Evolutionary conservation across 2,888 invertebrate genomes (phyloP).

Genomic region (Cantharis lateralis): DNA sequence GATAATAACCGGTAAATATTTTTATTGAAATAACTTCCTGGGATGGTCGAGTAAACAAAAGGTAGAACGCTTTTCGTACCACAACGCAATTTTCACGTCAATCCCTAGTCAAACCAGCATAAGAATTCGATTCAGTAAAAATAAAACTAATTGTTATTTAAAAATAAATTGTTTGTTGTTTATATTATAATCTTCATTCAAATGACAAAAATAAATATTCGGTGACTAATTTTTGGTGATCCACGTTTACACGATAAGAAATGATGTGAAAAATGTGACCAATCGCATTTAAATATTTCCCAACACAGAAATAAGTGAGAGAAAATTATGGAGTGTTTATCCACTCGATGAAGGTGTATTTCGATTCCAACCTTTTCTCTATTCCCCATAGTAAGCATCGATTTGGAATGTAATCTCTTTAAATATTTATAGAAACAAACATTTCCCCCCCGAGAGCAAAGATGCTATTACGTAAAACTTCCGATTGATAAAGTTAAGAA

Average conservation of each 20-base stretch:
- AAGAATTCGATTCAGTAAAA: not conserved
- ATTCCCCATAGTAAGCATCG: not conserved
- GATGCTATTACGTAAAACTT: not conserved
- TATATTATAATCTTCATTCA: not conserved
- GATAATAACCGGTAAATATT: not conserved
- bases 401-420: not conserved
- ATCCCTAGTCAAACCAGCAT: not conserved
- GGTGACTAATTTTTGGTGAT: not conserved
- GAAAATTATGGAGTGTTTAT: not conserved
- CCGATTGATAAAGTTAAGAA: not conserved
- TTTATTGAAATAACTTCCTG: not conserved
- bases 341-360: not conserved
- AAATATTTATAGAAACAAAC: not conserved
- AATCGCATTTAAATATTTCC: constrained; percentile 1
- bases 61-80: not conserved
- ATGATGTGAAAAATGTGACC: not conserved
- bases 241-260: too few relatives aligned
- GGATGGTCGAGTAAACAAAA: not conserved
- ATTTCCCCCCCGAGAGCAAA: not conserved
- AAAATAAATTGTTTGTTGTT: not conserved
- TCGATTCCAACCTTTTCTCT: not conserved
- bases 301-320: not conserved
- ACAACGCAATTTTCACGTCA: not conserved
- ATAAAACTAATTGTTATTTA: not conserved
- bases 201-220: not conserved